Base-by-base conservation (phyloP, 2,888 invertebrate species). In the Polymixis lichenea region DNA sequence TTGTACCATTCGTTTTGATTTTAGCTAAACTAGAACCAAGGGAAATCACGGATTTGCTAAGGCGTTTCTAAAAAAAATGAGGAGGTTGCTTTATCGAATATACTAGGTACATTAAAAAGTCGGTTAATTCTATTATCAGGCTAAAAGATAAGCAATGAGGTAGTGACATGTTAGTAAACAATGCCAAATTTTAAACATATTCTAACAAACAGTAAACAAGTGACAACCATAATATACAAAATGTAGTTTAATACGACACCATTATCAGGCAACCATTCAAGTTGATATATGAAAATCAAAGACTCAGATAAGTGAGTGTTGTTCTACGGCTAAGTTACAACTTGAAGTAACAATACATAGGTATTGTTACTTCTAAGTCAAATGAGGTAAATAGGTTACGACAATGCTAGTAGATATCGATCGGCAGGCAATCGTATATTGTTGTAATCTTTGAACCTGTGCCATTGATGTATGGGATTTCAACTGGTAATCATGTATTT, bases 321-420 rank as follows among this genome's bases (percentile, higher is more conserved):
- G 78, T 61, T 69, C 22, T 25, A 46, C n/a, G 60, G 56, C 68
- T 78, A 79, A 73, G 81, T 70, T 69, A 70, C 66, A 66, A 79
- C 68, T 49, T 51, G 55, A 68, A 80, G 58, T 46, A 71, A 82
- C 75, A 84, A 75, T 84, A 80, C 61, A 19, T 72, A 38, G n/a
- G n/a, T n/a, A n/a, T n/a, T n/a, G n/a, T n/a, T n/a, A n/a, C n/a
- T 61, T 53, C 71, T 58, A 64, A 80, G 68, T 72, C 43, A 61
- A 82, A 82, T 71, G 75, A 80, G 75, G 85, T 71, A 82, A 82
- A 72, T 84, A 75, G 81, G 82, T 82, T 84, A 81, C 81, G 69
- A 80, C 71, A 72, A 51, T 55, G 61, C 70, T 60, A 62, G 66
- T 11, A 80, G 80, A 75, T 84, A 84, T 81, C 76, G 72, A 82